Evolutionary conservation across 2,888 invertebrate species (phyloP).

Genomic region (Drosophila borborema): DNA sequence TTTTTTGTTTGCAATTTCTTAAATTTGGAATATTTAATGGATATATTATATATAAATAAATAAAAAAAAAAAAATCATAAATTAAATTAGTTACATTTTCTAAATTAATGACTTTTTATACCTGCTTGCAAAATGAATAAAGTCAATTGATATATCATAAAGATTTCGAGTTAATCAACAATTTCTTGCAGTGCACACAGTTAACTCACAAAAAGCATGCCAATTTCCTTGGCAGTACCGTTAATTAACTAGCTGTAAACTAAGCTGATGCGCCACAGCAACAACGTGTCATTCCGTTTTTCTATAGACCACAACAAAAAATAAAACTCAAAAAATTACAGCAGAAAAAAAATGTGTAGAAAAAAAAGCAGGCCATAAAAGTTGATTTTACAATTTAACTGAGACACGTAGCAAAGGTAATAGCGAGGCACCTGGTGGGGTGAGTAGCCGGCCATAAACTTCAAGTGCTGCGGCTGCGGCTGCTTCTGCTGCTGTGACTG

Average conservation of each 20-base stretch:
- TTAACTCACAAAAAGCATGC: conserved; percentile 19
- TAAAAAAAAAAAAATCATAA: no score
- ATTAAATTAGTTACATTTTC: no score
- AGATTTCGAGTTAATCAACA: neutral
- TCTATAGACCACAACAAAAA: conserved; percentile 6
- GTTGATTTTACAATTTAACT: conserved; percentile 50
- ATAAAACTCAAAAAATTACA: conserved; percentile 15
- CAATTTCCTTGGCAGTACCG: conserved; percentile 33
- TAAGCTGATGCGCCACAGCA: conserved; percentile 26
- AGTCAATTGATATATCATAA: neutral
- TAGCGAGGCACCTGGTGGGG: neutral
- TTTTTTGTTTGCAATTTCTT: no score
- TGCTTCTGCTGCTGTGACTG: neutral
- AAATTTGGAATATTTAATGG: no score
- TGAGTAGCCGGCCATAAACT: conserved; percentile 50
- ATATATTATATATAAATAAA: no score
- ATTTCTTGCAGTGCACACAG: conserved; percentile 4
- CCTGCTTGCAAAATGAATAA: no score
- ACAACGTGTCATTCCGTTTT: conserved; percentile 29
- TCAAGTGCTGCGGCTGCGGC: conserved; percentile 55
- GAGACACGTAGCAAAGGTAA: conserved; percentile 48
- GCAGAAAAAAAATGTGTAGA: conserved; percentile 3
- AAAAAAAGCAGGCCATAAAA: conserved; percentile 31
- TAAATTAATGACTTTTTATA: no score
- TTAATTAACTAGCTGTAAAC: conserved; percentile 59